Percentiles rank a stretch among this genome's conserved stretches.
These are phyloP conservation scores for Dendrocincla fuliginosa DNA, from an alignment of 2,797 vertebrate genomes.

Conservation along the genomic window DNA sequence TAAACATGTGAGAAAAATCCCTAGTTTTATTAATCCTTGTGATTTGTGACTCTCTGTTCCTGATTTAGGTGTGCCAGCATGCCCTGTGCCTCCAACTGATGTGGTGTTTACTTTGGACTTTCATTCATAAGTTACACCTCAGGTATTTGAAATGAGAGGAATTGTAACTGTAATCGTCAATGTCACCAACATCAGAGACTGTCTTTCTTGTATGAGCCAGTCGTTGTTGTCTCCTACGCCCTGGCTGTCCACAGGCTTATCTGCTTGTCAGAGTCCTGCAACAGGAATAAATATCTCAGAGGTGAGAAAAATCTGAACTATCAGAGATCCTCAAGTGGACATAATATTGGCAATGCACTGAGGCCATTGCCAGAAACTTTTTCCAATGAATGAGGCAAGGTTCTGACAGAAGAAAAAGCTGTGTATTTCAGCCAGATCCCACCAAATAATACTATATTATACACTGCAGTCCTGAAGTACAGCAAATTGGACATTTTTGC, in stretches of 20 bases:
- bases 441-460: slow-evolving; percentile 54
- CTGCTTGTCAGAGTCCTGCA: slow-evolving; percentile 80
- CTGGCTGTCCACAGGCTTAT: slow-evolving; percentile 75
- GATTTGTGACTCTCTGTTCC: neutral
- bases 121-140: slow-evolving; percentile 67
- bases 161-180: slow-evolving; percentile 71
- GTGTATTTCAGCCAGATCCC: slow-evolving; percentile 77
- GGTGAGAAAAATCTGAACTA: slow-evolving; percentile 73
- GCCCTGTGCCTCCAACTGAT: slow-evolving; percentile 82
- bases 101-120: slow-evolving; percentile 84
- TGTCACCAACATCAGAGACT: slow-evolving; percentile 74
- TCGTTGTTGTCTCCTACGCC: slow-evolving; percentile 78
- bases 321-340: slow-evolving; percentile 60
- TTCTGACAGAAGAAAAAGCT: slow-evolving; percentile 76
- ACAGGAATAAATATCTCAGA: slow-evolving; percentile 75
- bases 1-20: neutral
- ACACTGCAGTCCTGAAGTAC: slow-evolving; percentile 80
- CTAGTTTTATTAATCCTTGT: neutral
- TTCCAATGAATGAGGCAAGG: slow-evolving; percentile 79
- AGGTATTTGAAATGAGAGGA: slow-evolving; percentile 73
- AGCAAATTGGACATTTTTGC: slow-evolving; percentile 78
- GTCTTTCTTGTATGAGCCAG: slow-evolving; percentile 79
- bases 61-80: slow-evolving; percentile 61
- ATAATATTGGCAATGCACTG: slow-evolving; percentile 79
- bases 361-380: slow-evolving; percentile 79